Evolutionary conservation across 2,888 invertebrate genomes (phyloP), one percentile per base, ranked within the genome.

Genomic region (Malthinus seriepunctatus): DNA sequence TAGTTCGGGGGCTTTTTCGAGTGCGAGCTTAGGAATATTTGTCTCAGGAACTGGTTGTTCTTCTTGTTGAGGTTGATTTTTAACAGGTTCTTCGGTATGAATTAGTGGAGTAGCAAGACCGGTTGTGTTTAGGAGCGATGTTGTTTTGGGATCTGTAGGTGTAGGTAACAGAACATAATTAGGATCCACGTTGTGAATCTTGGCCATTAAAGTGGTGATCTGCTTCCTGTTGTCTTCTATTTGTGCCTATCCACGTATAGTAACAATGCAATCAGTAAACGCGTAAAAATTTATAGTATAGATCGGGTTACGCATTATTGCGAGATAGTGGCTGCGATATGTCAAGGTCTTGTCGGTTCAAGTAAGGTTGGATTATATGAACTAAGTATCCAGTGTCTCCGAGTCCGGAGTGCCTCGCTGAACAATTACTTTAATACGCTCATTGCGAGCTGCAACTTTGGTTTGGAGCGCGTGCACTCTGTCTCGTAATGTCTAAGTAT

Each of bases 341-440:
- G 69, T 69, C 64, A 63, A 56, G 50, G 63, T 67, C 63, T 23
- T 53, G 65, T 64, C 49, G 56, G 64, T 63, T 54, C 62, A 57
- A 60, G 47, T 58, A 55, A 60, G 64, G 54, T 53, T 63, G 62
- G 63, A 51, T 60, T 51, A 62, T 58, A 66, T 54, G 61, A 57
- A 65, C 57, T 85, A 89, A 76, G 86, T 85, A 79, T 89, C 89
- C 77, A 88, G 84, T 76, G 87, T 85, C 73, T 90, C 89, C 77
- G 86, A 84, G 81, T 91, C 91, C 71, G 94, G 93, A 72, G 87
- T 88, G 81, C 93, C 94, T 77, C 92, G 89, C 83, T 93, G 91
- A 78, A 90, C 85, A 75, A 95, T 83, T 72, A 92, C 83, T 81
- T 93, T 94, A 76, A 93, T 89, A 77, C 93, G 89, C 82, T 95